Conservation (phyloP, 2,113 vertebrate genomes). For the Plectropomus leopardus region DNA sequence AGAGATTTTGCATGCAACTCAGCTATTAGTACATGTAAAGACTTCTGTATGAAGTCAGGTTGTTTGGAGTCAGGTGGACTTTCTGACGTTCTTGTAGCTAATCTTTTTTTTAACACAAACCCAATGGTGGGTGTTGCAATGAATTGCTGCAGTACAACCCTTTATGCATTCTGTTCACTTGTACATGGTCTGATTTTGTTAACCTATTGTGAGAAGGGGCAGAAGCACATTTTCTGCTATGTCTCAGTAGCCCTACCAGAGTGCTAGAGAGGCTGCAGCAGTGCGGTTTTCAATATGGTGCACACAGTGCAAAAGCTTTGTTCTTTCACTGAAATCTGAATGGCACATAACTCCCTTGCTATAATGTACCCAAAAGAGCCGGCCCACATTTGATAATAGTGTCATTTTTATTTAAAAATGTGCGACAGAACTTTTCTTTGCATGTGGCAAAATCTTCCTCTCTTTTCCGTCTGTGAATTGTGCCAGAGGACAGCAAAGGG, state of each 20-base stretch:
- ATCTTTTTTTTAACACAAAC: conserved; percentile 21
- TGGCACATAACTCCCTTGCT: not conserved
- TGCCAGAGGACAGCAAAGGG: conserved; percentile 31
- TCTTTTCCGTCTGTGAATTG: conserved; percentile 29
- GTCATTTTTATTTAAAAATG: conserved; percentile 32
- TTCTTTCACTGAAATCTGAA: conserved; percentile 20
- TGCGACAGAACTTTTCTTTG: conserved; percentile 14
- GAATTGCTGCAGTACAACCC: not conserved
- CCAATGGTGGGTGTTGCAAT: not conserved
- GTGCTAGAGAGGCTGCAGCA: conserved; percentile 28
- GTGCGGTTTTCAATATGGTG: not conserved
- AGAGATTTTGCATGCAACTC: not conserved
- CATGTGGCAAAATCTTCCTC: conserved; percentile 33
- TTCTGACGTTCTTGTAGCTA: conserved; percentile 2
- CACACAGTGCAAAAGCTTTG: not conserved
- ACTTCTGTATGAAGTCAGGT: conserved; percentile 3
- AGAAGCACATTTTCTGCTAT: not conserved
- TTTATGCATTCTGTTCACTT: conserved; percentile 20
- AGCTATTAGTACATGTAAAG: not conserved
- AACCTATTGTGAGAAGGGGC: not conserved
- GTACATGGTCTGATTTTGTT: conserved; percentile 26
- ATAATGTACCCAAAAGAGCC: not conserved
- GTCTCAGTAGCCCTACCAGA: not conserved
- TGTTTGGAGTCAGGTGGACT: not conserved
- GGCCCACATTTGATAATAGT: not conserved